Conservation (phyloP, 2,888 invertebrate genomes). For the Rhagophthalmus giganteus region DNA sequence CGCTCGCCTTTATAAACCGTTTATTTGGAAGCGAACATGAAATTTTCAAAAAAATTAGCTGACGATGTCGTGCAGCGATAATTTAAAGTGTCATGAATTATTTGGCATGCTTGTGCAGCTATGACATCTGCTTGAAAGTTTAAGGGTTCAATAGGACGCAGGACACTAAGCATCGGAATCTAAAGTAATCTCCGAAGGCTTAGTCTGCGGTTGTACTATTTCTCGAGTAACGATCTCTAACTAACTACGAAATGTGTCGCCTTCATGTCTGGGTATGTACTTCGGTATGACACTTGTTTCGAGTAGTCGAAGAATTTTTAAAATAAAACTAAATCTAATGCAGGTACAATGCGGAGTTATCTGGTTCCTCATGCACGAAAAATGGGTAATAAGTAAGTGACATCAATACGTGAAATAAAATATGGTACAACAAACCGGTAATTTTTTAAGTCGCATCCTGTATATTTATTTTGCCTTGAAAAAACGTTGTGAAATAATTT, state of each 20-base stretch:
- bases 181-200: conserved; percentile 44
- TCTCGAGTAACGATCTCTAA: conserved; percentile 19
- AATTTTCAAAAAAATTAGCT: conserved; percentile 18
- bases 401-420: too few species aligned
- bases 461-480: too few species aligned
- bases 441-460: too few species aligned
- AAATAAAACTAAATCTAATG: too few species aligned
- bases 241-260: conserved; percentile 22
- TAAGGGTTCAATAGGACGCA: conserved; percentile 15
- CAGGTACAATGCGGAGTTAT: too few species aligned
- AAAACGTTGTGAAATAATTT: too few species aligned
- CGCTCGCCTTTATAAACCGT: conserved; percentile 16
- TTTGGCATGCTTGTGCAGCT: conserved; percentile 26
- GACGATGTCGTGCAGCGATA: conserved; percentile 14
- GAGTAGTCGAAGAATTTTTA: not conserved
- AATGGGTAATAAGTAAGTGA: too few species aligned
- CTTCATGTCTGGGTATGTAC: not conserved
- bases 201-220: conserved; percentile 29
- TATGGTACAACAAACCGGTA: too few species aligned
- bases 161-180: conserved; percentile 45
- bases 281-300: not conserved
- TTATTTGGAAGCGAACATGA: conserved; percentile 13
- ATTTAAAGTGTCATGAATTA: conserved; percentile 28
- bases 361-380: too few species aligned
- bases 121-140: conserved; percentile 26